These are phyloP conservation scores for Parus major DNA, from an alignment of 2,113 vertebrate species.

Conservation along the genomic window DNA sequence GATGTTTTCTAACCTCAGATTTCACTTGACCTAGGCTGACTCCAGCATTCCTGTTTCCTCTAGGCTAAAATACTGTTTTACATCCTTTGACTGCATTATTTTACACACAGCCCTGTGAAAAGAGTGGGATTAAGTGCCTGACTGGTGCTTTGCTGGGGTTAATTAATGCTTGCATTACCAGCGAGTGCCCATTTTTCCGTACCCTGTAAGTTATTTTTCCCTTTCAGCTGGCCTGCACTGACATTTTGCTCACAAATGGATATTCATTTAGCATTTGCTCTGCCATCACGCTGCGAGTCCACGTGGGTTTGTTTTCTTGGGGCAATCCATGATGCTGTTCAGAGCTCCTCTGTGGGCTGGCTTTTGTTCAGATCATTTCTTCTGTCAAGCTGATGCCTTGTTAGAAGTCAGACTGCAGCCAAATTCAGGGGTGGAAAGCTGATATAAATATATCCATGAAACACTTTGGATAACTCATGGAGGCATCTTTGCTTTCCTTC, in stretches of 20 bases:
- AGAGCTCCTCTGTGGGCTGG: background rate
- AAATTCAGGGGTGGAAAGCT: background rate
- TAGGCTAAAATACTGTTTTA: background rate
- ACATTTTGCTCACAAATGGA: background rate
- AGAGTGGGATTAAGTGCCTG: background rate
- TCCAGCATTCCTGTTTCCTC: background rate
- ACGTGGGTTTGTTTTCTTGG: conserved; percentile 6
- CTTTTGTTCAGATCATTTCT: background rate
- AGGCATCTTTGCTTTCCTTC: background rate
- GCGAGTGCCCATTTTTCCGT: background rate
- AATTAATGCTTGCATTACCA: background rate
- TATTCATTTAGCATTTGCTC: background rate
- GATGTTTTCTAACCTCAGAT: background rate
- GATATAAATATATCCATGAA: background rate
- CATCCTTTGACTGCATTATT: background rate
- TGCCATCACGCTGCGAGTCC: background rate
- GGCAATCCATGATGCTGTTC: background rate
- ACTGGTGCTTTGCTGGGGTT: background rate
- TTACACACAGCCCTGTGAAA: background rate
- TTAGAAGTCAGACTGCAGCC: background rate
- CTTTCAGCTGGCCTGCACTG: background rate
- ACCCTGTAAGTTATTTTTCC: background rate
- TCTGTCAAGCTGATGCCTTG: conserved; percentile 13
- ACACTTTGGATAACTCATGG: background rate
- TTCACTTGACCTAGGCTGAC: background rate